phyloP scores from a whole-genome alignment of 2,888 invertebrate species.

The Corythucha ciliata region DNA sequence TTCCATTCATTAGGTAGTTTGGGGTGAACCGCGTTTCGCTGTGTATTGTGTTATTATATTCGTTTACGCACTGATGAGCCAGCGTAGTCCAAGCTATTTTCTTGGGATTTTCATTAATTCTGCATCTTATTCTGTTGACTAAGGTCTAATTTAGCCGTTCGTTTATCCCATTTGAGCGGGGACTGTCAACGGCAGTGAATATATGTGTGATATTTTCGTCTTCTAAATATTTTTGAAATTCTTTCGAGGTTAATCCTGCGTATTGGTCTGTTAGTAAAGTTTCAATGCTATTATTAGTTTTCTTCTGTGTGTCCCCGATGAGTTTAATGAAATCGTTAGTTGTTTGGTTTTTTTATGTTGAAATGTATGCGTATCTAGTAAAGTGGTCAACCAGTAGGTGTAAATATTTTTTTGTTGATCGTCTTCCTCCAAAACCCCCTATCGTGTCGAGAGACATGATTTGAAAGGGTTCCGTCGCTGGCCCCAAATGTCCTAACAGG shows the following conservation, averaged over 20 bases:
- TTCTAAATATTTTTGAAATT: slow-evolving; percentile 34
- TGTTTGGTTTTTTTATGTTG: slow-evolving; percentile 34
- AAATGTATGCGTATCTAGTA: slow-evolving; percentile 34
- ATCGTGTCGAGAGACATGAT: slow-evolving; percentile 37
- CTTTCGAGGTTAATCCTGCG: slow-evolving; percentile 33
- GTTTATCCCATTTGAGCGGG: slow-evolving; percentile 33
- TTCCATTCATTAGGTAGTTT: slow-evolving; percentile 28
- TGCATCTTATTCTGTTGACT: slow-evolving; percentile 31
- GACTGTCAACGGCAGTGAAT: slow-evolving; percentile 30
- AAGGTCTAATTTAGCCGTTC: slow-evolving; percentile 34
- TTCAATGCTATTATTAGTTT: slow-evolving; percentile 2
- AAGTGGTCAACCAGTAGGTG: slow-evolving; percentile 35
- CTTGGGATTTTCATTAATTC: slow-evolving; percentile 28
- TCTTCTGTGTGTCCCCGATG: neutral
- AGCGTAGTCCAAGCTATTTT: slow-evolving; percentile 31
- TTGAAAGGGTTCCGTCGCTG: slow-evolving; percentile 35
- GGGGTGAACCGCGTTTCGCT: slow-evolving; percentile 30
- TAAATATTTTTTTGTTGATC: slow-evolving; percentile 36
- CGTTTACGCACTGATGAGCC: slow-evolving; percentile 27
- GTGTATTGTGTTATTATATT: slow-evolving; percentile 30
- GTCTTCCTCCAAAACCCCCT: slow-evolving; percentile 35
- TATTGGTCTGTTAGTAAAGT: slow-evolving; percentile 36
- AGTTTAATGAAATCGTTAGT: slow-evolving; percentile 36
- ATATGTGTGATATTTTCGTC: slow-evolving; percentile 28
- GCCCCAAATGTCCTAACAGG: slow-evolving; percentile 34